Percentiles rank a stretch among this genome's conserved stretches.
Evolutionary conservation across 1,140 invertebrate species (phyloP).

Genomic region (Heliconius nattereri): DNA sequence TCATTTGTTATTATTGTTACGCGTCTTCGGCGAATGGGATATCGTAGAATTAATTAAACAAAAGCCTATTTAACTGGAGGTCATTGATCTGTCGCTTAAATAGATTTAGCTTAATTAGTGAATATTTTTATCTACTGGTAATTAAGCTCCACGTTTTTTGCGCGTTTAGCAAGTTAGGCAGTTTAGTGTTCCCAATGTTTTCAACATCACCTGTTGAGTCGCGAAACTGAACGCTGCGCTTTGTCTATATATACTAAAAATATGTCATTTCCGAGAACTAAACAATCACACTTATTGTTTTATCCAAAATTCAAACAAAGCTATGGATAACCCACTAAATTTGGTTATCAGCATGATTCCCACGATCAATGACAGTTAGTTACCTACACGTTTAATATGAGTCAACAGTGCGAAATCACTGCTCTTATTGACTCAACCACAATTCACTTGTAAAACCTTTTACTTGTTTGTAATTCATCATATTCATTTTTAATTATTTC

Average conservation of each 20-base stretch:
- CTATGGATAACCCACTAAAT: constrained; percentile 7
- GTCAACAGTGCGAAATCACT: constrained; percentile 31
- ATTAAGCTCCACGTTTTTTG: too few species aligned
- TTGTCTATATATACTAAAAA: background rate
- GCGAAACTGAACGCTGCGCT: too few species aligned
- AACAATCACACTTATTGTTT: background rate
- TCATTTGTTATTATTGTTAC: constrained; percentile 1
- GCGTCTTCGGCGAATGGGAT: background rate
- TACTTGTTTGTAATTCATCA: constrained; percentile 27
- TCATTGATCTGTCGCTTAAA: background rate
- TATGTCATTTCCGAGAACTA: too few species aligned
- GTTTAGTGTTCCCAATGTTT: too few species aligned
- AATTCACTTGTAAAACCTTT: constrained; percentile 16
- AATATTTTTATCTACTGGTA: too few species aligned
- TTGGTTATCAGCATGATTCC: constrained; percentile 25
- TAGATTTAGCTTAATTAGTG: background rate
- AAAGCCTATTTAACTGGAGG: background rate
- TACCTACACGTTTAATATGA: constrained; percentile 29
- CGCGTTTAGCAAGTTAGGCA: too few species aligned
- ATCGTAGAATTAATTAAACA: background rate
- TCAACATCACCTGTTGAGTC: too few species aligned
- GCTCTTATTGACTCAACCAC: constrained; percentile 32
- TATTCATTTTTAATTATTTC: constrained; percentile 28
- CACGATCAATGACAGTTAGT: constrained; percentile 39
- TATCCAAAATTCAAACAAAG: constrained; percentile 6